Conservation (phyloP, 2,113 vertebrate genomes). For the Epinephelus fuscoguttatus region DNA sequence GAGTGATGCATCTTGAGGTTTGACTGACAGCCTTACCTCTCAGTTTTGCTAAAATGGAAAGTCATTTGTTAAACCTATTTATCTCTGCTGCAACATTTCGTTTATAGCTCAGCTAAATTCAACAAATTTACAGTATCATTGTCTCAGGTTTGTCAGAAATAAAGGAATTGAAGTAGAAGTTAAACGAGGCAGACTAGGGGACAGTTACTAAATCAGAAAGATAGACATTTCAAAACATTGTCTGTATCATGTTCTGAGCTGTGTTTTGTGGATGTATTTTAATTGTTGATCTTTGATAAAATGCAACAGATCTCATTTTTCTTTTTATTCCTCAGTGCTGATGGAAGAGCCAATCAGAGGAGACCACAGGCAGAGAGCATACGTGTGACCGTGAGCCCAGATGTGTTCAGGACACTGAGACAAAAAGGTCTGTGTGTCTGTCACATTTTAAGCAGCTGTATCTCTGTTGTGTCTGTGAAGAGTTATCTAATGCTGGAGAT, state of each 20-base stretch:
- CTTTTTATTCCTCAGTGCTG: slow-evolving; percentile 32
- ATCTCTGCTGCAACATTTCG: not conserved
- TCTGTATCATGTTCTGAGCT: not conserved
- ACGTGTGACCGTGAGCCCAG: slow-evolving; percentile 45
- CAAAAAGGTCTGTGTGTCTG: slow-evolving; percentile 63
- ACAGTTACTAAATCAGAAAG: not conserved
- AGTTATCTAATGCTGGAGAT: slow-evolving; percentile 27
- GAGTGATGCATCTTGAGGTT: not conserved
- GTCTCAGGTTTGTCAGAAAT: not conserved
- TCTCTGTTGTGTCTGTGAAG: slow-evolving; percentile 27
- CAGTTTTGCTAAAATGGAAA: not conserved
- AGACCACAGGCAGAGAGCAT: slow-evolving; percentile 35
- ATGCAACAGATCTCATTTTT: not conserved
- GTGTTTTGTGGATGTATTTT: not conserved
- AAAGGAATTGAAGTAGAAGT: not conserved
- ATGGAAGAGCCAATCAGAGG: slow-evolving; percentile 42
- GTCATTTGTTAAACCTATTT: not conserved
- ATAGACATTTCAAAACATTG: not conserved
- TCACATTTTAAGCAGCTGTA: slow-evolving; percentile 2
- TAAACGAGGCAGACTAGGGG: not conserved
- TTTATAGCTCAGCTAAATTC: too few species aligned
- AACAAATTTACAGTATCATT: not conserved
- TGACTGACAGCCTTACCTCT: not conserved
- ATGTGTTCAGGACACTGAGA: slow-evolving; percentile 65
- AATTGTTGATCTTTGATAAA: not conserved